Percentiles rank a stretch among this genome's conserved stretches.
phyloP scores from a whole-genome alignment of 2,797 vertebrate species.

The Rhodeus uyekii region DNA sequence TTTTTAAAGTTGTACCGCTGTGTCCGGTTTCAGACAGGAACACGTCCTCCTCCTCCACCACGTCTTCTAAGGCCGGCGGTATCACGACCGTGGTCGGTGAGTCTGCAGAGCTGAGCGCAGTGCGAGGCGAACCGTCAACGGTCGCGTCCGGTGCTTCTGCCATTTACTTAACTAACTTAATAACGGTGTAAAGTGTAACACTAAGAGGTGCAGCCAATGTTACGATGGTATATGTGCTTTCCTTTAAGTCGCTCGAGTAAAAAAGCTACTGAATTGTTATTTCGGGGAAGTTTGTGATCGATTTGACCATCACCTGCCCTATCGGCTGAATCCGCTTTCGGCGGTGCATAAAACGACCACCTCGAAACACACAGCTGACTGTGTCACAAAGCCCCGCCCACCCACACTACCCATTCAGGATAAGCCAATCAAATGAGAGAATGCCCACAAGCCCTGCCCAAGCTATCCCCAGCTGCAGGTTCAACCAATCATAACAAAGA shows the following conservation, averaged over 20 bases:
- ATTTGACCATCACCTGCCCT: not conserved
- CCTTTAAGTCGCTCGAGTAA: not conserved
- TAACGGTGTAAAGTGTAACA: not conserved
- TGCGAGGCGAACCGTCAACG: conserved; percentile 27
- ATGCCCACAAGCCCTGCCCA: not conserved
- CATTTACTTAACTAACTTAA: conserved; percentile 47
- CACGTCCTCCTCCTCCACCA: conserved; percentile 63
- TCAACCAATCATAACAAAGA: conserved; percentile 29
- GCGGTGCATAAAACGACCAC: not conserved
- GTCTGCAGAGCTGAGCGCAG: conserved; percentile 34
- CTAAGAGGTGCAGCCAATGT: not conserved
- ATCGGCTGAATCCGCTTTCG: not conserved
- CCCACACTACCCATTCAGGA: not conserved
- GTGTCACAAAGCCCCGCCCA: conserved; percentile 26
- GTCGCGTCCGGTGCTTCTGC: conserved; percentile 53
- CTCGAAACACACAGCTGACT: conserved; percentile 36
- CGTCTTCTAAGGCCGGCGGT: conserved; percentile 61
- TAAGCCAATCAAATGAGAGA: conserved; percentile 38
- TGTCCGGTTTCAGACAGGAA: conserved; percentile 39
- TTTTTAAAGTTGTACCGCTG: conserved; percentile 21
- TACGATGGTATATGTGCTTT: not conserved
- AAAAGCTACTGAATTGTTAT: not conserved
- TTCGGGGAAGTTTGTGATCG: conserved; percentile 10
- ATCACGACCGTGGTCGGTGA: conserved; percentile 6
- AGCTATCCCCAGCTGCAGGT: not conserved